Conservation (phyloP, 2,113 vertebrate species). For the Eira barbara region DNA sequence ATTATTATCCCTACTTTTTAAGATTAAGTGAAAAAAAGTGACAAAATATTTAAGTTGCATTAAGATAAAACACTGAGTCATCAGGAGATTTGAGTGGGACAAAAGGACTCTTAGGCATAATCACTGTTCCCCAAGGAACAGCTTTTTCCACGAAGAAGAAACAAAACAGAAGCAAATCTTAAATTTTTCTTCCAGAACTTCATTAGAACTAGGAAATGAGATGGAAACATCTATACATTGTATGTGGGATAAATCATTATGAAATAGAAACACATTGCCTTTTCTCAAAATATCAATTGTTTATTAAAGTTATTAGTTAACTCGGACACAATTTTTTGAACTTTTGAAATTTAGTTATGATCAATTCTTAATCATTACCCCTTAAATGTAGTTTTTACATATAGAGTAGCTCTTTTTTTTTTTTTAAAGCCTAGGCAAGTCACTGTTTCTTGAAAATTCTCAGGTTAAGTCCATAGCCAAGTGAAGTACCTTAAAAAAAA, state of each 20-base stretch:
- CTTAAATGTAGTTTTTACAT: background rate
- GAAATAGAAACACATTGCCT: conserved; percentile 3
- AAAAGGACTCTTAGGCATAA: background rate
- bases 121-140: background rate
- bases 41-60: background rate
- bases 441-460: conserved; percentile 44
- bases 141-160: conserved; percentile 6
- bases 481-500: conserved; percentile 46
- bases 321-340: conserved; percentile 4
- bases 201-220: background rate
- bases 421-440: conserved; percentile 24
- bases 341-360: background rate
- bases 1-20: background rate
- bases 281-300: conserved; percentile 16
- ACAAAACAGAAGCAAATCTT: background rate
- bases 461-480: conserved; percentile 45
- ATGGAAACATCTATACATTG: background rate
- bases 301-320: conserved; percentile 47
- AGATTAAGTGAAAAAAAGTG: background rate
- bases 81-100: background rate
- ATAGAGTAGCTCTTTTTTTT: background rate
- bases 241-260: background rate
- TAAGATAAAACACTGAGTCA: conserved; percentile 15
- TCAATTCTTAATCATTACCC: conserved; percentile 1
- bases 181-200: conserved; percentile 1